Evolutionary conservation across 2,113 vertebrate species (phyloP), one percentile per base, ranked within the genome.

Genomic region (Sakesphorus luctuosus): DNA sequence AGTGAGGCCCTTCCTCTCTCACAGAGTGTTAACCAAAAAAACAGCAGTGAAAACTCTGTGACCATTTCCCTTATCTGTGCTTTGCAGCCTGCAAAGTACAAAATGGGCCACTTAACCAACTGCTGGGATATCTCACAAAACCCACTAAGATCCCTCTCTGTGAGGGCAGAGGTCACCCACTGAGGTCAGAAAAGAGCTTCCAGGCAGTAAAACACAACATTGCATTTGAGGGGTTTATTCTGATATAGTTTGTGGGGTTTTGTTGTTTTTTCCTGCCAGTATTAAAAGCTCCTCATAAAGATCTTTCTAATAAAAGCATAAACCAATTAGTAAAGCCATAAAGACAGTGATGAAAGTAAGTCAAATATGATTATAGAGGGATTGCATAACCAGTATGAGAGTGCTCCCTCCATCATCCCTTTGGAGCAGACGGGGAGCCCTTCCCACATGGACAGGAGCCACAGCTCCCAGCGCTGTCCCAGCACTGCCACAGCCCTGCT

Each of bases 221-320:
- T 75, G 21, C 56, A 49, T 89, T 84, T 84, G 56, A 79, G 56
- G 36, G 55, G 28, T 63, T 91, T 93, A 80, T 77, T 91, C 62
- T 56, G 49, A 68, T 79, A 50, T 3, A 25, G 16, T 72, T 75
- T 25, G 1, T 62, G 3, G 2, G 2, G 56, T 40, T 47, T 80
- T 76, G 35, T 46, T 87, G 62, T 53, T 78, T 84, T 80, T 89
- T 74, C 29, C 66, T 72, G 65, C 49, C 78, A 36, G 28, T 35
- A 72, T 46, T 77, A 84, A 95, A 96, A 52, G 62, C 77, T 71
- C 65, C 72, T 78, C 56, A 53, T 76, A 75, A 88, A 85, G 87
- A 63, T n/a, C 20, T 33, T 55, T 67, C 71, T 87, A 82, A 87
- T 67, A 73, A 88, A 85, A 89, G 66, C n/a, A 16, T 36, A 62